Evolutionary conservation across 2,113 vertebrate genomes (phyloP), one percentile per base, ranked within the genome.

Genomic region (Lagenorhynchus albirostris): DNA sequence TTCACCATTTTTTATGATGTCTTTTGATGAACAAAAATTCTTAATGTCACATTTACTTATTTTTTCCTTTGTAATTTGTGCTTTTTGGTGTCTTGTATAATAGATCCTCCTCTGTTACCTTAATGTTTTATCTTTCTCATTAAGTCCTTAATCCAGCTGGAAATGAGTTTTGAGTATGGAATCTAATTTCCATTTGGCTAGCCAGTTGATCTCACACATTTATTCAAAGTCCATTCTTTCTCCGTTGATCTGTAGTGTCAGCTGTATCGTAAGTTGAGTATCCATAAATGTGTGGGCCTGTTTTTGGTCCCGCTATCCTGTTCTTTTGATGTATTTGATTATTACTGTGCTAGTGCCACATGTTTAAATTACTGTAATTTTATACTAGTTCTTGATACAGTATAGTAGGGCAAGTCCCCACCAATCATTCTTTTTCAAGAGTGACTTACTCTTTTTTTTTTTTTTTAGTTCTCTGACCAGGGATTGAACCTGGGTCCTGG

Each of bases 101-200:
- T 25, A 73, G 5, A 10, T 74, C 23, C 44, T 33, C 6, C 36
- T 53, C 23, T 60, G 3, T 83, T 87, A 36, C 53, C 47, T 77
- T 92, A 77, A 76, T 89, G 41, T 90, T 94, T 90, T 89, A 1
- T 90, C 67, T 92, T 67, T 89, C 63, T 84, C 26, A 13, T 79
- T 88, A 81, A 86, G 10, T 82, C 50, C 53, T 85, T 92, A 53
- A 70, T 47, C 47, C 23, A 79, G 36, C 63, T 89, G 47, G 8
- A 79, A 77, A 20, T 89, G 33, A 76, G 33, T 94, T 85, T 80
- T 89, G 50, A 81, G 33, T 90, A 31, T 88, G 18, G 58, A 79
- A 13, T 84, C n/a, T 73, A 31, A 84, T 70, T 95, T 92, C 21
- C 47, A 41, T 67, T 25, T 87, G 47, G n/a, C 33, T 76, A 73